Evolutionary conservation across 2,113 vertebrate species (phyloP).

Genomic region (Zapus hudsonius): DNA sequence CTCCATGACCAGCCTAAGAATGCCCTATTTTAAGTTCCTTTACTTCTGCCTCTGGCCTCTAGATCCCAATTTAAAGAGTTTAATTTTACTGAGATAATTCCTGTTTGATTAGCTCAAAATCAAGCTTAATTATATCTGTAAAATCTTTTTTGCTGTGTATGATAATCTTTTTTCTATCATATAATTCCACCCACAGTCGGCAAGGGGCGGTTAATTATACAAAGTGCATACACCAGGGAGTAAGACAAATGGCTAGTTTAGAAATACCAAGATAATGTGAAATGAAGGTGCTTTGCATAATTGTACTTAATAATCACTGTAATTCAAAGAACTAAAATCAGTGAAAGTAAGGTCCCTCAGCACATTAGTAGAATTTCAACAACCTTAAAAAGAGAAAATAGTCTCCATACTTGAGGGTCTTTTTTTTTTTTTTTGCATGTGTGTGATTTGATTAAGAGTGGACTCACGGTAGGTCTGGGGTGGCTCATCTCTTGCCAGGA

Average conservation of each 20-base stretch:
- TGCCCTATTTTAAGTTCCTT: not conserved
- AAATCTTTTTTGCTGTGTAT: not conserved
- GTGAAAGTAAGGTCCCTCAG: not conserved
- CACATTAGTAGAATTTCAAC: not conserved
- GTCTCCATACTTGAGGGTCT: not conserved
- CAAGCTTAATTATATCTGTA: not conserved
- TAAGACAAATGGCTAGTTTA: not conserved
- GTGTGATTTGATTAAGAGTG: not conserved
- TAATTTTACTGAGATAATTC: not conserved
- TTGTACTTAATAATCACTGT: not conserved
- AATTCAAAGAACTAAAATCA: not conserved
- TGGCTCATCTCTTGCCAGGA: too few relatives aligned
- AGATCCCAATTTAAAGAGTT: not conserved
- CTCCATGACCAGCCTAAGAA: not conserved
- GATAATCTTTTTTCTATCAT: not conserved
- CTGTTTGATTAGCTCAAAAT: slow-evolving; percentile 14
- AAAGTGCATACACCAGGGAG: too few relatives aligned
- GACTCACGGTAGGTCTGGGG: too few relatives aligned
- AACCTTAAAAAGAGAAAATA: not conserved
- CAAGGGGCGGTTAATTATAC: not conserved
- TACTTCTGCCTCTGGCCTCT: not conserved
- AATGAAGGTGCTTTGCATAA: not conserved
- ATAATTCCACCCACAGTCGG: not conserved
- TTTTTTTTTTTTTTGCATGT: not conserved
- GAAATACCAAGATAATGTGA: not conserved